Evolutionary conservation across 2,113 vertebrate genomes (phyloP).

Genomic region (Strix uralensis): DNA sequence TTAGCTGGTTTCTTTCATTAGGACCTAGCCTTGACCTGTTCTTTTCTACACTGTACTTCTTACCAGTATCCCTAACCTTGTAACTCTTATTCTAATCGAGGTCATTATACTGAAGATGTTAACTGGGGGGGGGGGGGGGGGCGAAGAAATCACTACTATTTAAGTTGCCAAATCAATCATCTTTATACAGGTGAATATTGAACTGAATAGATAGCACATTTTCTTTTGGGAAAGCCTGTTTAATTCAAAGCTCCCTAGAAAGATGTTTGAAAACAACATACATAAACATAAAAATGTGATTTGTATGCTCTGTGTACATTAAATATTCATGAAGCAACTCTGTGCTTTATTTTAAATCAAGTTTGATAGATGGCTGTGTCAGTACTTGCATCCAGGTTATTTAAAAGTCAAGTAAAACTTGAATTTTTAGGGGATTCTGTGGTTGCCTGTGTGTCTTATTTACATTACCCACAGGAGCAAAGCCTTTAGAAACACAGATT

Average conservation of each 20-base stretch:
- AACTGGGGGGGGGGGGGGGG: too few species aligned
- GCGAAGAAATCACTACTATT: not conserved
- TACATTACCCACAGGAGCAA: not conserved
- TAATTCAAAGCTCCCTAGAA: not conserved
- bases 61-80: not conserved
- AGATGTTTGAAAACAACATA: not conserved
- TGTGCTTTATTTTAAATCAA: conserved; percentile 30
- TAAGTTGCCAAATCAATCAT: conserved; percentile 11
- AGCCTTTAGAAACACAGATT: not conserved
- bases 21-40: not conserved
- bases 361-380: conserved; percentile 25
- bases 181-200: not conserved
- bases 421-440: conserved; percentile 25
- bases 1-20: not conserved
- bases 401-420: conserved; percentile 62
- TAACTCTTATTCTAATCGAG: not conserved
- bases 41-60: not conserved
- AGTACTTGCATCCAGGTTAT: conserved; percentile 32
- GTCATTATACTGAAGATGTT: not conserved
- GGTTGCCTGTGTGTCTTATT: conserved; percentile 13
- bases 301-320: not conserved
- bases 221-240: not conserved
- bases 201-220: not conserved
- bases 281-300: not conserved
- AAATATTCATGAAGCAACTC: conserved; percentile 37